These are phyloP conservation scores for Pristionchus japonicus DNA, from an alignment of 2,888 invertebrate genomes.

Conservation along the genomic window DNA sequence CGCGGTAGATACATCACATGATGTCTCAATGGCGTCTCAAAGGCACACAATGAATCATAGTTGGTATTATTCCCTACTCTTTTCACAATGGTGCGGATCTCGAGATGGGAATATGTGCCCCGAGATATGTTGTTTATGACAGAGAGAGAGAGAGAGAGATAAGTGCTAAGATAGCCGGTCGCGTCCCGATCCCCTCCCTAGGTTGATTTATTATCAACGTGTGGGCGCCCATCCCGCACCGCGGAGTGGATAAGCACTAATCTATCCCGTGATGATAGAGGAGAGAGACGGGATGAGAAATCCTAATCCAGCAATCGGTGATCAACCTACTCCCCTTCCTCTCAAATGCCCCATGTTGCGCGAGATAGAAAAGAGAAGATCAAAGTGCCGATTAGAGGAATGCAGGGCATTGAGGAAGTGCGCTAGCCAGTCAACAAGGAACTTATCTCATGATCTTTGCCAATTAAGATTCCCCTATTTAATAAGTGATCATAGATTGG, in stretches of 20 bases:
- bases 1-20: background rate
- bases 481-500: background rate
- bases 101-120: background rate
- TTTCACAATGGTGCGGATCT: background rate
- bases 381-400: slow-evolving; percentile 3
- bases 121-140: slow-evolving; percentile 17
- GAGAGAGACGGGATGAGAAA: background rate
- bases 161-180: slow-evolving; percentile 24
- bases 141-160: too few species aligned
- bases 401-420: background rate
- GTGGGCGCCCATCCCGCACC: slow-evolving; percentile 4
- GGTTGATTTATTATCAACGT: slow-evolving; percentile 37
- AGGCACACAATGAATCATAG: background rate
- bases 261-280: slow-evolving; percentile 14
- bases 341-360: background rate
- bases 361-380: background rate
- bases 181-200: background rate
- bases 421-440: background rate
- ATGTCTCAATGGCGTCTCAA: too few species aligned
- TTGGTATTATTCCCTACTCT: background rate
- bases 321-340: background rate
- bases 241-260: slow-evolving; percentile 32
- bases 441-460: background rate
- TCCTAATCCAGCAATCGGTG: background rate
- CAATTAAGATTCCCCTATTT: background rate